Conservation (phyloP, 2,888 invertebrate genomes). For the Calameuta filiformis region DNA sequence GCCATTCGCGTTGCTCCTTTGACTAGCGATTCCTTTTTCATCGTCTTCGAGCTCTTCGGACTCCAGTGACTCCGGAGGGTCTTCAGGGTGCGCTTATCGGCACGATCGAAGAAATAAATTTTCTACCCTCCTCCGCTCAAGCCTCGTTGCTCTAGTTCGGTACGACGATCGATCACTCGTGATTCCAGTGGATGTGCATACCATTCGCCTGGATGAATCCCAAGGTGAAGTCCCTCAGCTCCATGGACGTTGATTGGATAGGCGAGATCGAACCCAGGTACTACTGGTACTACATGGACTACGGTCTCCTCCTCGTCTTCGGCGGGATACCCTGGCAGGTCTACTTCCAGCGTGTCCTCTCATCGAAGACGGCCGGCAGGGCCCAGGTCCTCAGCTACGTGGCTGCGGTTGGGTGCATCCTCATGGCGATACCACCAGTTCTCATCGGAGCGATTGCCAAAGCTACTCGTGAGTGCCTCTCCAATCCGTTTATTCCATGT, state of each 20-base stretch:
- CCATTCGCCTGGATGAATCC: constrained; percentile 94
- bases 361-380: constrained; percentile 92
- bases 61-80: neutral
- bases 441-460: constrained; percentile 97
- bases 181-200: constrained; percentile 90
- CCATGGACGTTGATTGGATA: constrained; percentile 91
- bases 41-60: neutral
- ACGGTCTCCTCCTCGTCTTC: constrained; percentile 88
- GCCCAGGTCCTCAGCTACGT: constrained; percentile 96
- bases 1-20: constrained; percentile 13
- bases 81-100: neutral
- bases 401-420: constrained; percentile 93
- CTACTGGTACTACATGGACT: constrained; percentile 87
- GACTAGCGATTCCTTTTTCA: neutral
- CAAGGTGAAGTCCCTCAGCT: constrained; percentile 84
- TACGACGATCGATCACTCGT: neutral
- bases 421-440: constrained; percentile 98
- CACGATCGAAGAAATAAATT: neutral
- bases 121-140: neutral
- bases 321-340: constrained; percentile 99
- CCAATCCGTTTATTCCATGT: neutral
- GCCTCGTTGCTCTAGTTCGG: neutral
- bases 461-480: constrained; percentile 80
- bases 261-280: constrained; percentile 79
- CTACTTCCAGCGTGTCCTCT: constrained; percentile 97